These are phyloP conservation scores for Colletes latitarsis DNA, from an alignment of 1,140 invertebrate species.

Conservation along the genomic window DNA sequence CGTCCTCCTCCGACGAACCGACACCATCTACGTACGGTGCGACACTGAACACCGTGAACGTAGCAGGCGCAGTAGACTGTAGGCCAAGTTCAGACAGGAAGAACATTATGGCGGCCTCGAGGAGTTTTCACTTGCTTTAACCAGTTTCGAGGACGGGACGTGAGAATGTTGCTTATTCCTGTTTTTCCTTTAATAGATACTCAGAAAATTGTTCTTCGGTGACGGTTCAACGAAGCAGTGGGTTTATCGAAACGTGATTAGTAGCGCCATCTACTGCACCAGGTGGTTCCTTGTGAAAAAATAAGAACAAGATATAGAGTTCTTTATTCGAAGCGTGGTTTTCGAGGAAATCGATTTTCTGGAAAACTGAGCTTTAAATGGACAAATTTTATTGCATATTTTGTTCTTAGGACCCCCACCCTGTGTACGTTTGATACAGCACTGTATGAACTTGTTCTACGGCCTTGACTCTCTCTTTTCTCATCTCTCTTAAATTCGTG, in stretches of 20 bases:
- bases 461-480: constrained; percentile 25
- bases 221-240: not conserved
- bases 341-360: too few relatives aligned
- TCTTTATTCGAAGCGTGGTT: too few relatives aligned
- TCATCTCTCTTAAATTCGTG: constrained; percentile 10
- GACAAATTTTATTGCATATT: too few relatives aligned
- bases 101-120: constrained; percentile 40
- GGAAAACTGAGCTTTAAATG: too few relatives aligned
- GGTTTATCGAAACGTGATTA: not conserved
- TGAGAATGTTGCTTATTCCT: constrained; percentile 29
- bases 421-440: too few relatives aligned
- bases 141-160: constrained; percentile 53
- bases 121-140: constrained; percentile 17
- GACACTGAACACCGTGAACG: constrained; percentile 47
- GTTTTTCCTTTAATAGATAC: constrained; percentile 22
- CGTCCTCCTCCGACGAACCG: constrained; percentile 4
- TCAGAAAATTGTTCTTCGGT: constrained; percentile 20
- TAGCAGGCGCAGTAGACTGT: constrained; percentile 36
- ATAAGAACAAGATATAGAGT: too few relatives aligned
- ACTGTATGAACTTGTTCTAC: not conserved
- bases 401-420: too few relatives aligned
- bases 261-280: not conserved
- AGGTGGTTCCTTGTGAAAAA: too few relatives aligned
- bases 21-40: constrained; percentile 36
- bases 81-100: constrained; percentile 63